These are phyloP conservation scores for Rhagoletis pomonella DNA, from an alignment of 1,140 invertebrate genomes.

Conservation along the genomic window DNA sequence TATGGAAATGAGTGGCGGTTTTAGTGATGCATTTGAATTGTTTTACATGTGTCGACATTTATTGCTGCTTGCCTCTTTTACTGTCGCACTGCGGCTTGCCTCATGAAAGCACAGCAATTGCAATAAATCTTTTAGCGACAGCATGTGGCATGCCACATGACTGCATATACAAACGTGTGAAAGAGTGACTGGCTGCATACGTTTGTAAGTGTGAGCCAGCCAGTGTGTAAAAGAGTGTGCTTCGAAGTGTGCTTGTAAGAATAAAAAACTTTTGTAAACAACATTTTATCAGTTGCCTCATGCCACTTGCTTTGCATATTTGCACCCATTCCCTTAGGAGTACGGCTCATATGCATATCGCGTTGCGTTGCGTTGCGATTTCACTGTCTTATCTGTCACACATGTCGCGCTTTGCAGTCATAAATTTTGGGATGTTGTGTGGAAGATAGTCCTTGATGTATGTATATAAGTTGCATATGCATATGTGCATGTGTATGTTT, in stretches of 20 bases:
- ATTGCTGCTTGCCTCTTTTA: not conserved
- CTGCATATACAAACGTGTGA: not conserved
- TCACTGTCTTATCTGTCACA: constrained; percentile 37
- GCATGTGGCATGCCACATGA: constrained; percentile 48
- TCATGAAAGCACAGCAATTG: constrained; percentile 12
- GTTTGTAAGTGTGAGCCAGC: not conserved
- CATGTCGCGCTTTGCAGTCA: constrained; percentile 40
- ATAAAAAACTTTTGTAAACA: constrained; percentile 45
- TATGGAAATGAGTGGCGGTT: not conserved
- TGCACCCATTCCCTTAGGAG: not conserved
- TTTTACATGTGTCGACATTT: constrained; percentile 48
- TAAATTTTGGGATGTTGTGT: constrained; percentile 36
- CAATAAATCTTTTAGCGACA: constrained; percentile 49
- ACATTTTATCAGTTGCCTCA: constrained; percentile 40
- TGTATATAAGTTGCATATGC: not conserved
- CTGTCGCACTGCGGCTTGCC: constrained; percentile 11
- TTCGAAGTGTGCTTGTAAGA: not conserved
- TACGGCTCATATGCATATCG: constrained; percentile 10
- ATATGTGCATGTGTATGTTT: not conserved
- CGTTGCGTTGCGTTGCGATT: no score
- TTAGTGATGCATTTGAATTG: constrained; percentile 4
- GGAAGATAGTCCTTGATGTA: not conserved
- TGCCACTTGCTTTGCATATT: not conserved
- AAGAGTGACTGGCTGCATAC: not conserved
- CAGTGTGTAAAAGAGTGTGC: no score